Conservation (phyloP, 2,888 invertebrate genomes). For the Plagodis dolabraria region DNA sequence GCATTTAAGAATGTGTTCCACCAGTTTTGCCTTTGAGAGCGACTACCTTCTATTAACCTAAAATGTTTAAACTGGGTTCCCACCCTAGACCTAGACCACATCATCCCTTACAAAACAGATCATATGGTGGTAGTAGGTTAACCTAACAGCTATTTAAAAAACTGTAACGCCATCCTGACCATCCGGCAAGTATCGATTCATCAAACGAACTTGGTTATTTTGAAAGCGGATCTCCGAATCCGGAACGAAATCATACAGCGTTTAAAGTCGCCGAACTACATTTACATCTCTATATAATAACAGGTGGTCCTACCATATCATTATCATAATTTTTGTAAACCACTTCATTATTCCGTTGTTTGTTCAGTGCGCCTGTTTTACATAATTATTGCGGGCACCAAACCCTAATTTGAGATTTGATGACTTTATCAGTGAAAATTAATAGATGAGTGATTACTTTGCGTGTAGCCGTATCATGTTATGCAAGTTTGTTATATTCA, state of each 20-base stretch:
- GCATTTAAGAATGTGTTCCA: too few relatives aligned
- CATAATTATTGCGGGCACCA: slow-evolving; percentile 46
- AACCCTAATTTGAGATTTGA: slow-evolving; percentile 46
- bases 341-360: slow-evolving; percentile 60
- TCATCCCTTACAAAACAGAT: too few relatives aligned
- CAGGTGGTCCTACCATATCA: slow-evolving; percentile 59
- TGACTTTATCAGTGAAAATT: slow-evolving; percentile 56
- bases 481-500: not conserved
- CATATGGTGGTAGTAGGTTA: too few relatives aligned
- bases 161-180: too few relatives aligned
- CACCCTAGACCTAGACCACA: too few relatives aligned
- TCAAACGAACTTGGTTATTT: too few relatives aligned
- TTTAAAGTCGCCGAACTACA: slow-evolving; percentile 5
- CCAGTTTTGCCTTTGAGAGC: too few relatives aligned
- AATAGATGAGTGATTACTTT: slow-evolving; percentile 38
- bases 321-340: slow-evolving; percentile 59
- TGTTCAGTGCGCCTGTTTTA: slow-evolving; percentile 56
- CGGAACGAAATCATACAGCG: not conserved
- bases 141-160: too few relatives aligned
- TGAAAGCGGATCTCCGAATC: too few relatives aligned
- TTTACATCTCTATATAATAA: slow-evolving; percentile 27
- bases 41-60: too few relatives aligned
- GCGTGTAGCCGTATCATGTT: slow-evolving; percentile 13
- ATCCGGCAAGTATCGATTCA: too few relatives aligned
- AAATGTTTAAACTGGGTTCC: too few relatives aligned